Evolutionary conservation across 2,888 invertebrate genomes (phyloP), one percentile per base, ranked within the genome.

Genomic region (Rhyacophila evoluta): DNA sequence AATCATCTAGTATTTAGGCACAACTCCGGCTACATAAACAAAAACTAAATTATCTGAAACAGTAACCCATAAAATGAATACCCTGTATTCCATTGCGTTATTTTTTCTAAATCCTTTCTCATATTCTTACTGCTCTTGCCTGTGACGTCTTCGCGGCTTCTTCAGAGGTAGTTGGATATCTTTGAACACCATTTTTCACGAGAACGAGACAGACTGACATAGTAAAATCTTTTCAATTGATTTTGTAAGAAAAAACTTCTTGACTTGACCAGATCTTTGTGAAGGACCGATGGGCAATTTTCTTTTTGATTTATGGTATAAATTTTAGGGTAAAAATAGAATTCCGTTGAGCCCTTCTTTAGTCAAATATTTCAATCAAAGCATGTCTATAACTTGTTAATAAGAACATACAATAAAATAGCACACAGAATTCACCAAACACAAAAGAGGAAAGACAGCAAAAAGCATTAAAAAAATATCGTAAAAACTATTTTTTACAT

Each of bases 161-260:
- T 55, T 25, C 55, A 8, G 10, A 55, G 55, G 55, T 55, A 55
- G 29, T 55, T 19, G 12, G 55, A 19, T 1, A 19, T 0, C 25
- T 55, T 25, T 10, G 10, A 55, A 55, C 19, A 25, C 55, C 10
- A 55, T 55, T 55, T 55, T 19, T 55, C 55, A 55, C 5, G 8
- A 55, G 55, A 55, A 55, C 25, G 55, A 55, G 55, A 55, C 55
- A 19, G 55, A 2, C 25, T 8, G 19, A 19, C 55, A 55, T 19
- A 55, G 19, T 55, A 55, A 55, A 55, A 55, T 12, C 55, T 55
- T 55, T 55, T 55, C 55, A 55, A 55, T 55, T 55, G 55, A 55
- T 55, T 55, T 55, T 55, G 19, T 55, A 10, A 4, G 8, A 55
- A 33, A 39, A 55, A 55, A 55, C 12, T 19, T 55, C 55, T 19